A percentile compares a stretch with the other conserved stretches of the same genome.
phyloP scores from a whole-genome alignment of 64 coral and sea anemone species.

The Stylophora pistillata region DNA sequence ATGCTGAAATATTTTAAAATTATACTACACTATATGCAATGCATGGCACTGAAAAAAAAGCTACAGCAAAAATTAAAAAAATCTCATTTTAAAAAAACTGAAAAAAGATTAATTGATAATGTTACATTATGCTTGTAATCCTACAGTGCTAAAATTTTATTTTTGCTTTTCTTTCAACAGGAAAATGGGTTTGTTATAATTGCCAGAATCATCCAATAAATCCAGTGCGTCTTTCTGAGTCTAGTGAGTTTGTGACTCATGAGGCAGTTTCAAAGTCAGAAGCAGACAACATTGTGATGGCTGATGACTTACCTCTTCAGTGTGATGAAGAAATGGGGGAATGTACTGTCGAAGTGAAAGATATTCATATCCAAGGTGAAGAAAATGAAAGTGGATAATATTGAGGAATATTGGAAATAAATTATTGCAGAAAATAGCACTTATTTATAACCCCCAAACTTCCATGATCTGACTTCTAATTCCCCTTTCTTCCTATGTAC shows the following conservation, averaged over 20 bases:
- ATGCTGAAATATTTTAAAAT: no score
- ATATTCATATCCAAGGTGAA: conserved; percentile 92
- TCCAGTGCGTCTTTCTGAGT: conserved; percentile 69
- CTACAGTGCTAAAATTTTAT: not conserved
- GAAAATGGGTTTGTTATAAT: conserved; percentile 96
- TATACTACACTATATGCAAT: no score
- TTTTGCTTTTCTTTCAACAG: not conserved
- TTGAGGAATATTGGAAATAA: no score
- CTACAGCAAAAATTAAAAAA: no score
- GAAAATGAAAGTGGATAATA: not conserved
- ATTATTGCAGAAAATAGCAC: not conserved
- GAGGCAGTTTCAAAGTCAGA: conserved; percentile 8
- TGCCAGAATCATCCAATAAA: conserved; percentile 92
- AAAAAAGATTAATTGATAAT: no score
- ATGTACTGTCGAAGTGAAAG: conserved; percentile 89
- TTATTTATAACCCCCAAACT: no score
- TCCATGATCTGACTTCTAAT: no score
- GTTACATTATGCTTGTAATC: no score
- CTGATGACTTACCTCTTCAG: not conserved
- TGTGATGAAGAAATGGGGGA: conserved; percentile 72
- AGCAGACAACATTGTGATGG: not conserved
- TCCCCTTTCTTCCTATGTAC: no score
- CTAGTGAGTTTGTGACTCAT: conserved; percentile 65
- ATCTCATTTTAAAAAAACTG: no score
- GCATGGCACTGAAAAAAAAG: no score